These are phyloP conservation scores for Tiliqua scincoides DNA, from an alignment of 2,113 vertebrate species.

Conservation along the genomic window DNA sequence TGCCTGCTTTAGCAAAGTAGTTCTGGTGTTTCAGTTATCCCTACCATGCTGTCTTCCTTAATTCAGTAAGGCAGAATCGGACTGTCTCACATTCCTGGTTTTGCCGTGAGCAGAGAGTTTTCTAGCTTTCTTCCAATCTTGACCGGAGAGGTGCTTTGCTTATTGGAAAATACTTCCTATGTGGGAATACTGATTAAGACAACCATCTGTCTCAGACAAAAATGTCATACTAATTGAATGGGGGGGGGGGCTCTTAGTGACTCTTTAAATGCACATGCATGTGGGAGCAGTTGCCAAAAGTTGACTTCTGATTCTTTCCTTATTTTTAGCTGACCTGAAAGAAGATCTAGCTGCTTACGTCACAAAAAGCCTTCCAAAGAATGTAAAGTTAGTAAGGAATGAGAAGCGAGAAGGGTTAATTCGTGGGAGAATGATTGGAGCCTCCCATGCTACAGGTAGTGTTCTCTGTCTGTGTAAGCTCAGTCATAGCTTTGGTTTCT, in stretches of 20 bases:
- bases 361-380: conserved; percentile 78
- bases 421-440: conserved; percentile 94
- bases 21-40: neutral
- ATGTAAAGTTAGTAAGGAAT: conserved; percentile 90
- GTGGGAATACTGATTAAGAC: neutral
- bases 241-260: neutral
- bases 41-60: neutral
- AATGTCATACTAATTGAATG: neutral
- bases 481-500: neutral
- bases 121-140: neutral
- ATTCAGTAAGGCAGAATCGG: neutral
- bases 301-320: conserved; percentile 7
- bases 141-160: neutral
- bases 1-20: neutral
- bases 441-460: conserved; percentile 89
- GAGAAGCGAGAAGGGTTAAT: conserved; percentile 91
- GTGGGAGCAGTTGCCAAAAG: neutral
- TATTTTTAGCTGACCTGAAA: conserved; percentile 88
- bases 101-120: neutral
- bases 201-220: neutral
- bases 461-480: rapidly evolving
- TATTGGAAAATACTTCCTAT: neutral
- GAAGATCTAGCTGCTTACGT: conserved; percentile 84
- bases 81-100: neutral
- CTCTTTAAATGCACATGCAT: neutral